phyloP scores from a whole-genome alignment of 1,140 invertebrate genomes.

The Polyergus mexicanus region DNA sequence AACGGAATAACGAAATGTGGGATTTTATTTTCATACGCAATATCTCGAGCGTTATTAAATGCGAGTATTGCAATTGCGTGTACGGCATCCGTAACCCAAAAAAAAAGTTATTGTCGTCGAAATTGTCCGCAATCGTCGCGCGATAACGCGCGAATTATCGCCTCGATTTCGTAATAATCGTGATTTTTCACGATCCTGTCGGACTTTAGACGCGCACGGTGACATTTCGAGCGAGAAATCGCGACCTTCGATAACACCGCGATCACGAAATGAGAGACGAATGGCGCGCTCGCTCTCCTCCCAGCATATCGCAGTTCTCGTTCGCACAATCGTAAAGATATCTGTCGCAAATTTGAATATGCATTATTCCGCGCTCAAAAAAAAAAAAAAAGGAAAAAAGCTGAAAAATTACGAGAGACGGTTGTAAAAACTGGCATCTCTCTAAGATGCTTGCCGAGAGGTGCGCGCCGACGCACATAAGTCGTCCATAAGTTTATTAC shows the following conservation, averaged over 20 bases:
- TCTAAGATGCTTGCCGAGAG: not conserved
- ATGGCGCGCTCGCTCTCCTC: not conserved
- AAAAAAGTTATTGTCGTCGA: constrained; percentile 28
- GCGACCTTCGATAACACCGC: constrained; percentile 59
- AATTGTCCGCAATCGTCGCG: not conserved
- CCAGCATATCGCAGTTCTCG: constrained; percentile 35
- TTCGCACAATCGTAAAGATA: constrained; percentile 21
- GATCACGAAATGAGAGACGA: constrained; percentile 30
- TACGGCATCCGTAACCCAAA: not conserved
- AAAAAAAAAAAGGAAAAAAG: constrained; percentile 16
- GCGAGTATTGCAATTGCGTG: not conserved
- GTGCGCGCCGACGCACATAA: not conserved
- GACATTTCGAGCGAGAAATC: constrained; percentile 54
- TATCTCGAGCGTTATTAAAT: not conserved
- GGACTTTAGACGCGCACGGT: constrained; percentile 58
- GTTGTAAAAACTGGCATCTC: constrained; percentile 16
- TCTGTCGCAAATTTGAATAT: constrained; percentile 23
- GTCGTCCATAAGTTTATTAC: not conserved
- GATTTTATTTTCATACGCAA: not conserved
- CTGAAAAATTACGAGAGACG: constrained; percentile 19
- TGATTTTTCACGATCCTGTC: constrained; percentile 15
- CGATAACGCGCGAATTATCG: constrained; percentile 43
- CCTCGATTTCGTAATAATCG: constrained; percentile 45
- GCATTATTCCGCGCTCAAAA: constrained; percentile 29
- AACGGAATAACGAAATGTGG: not conserved